phyloP scores from a whole-genome alignment of 2,113 vertebrate genomes.

The Ia io region DNA sequence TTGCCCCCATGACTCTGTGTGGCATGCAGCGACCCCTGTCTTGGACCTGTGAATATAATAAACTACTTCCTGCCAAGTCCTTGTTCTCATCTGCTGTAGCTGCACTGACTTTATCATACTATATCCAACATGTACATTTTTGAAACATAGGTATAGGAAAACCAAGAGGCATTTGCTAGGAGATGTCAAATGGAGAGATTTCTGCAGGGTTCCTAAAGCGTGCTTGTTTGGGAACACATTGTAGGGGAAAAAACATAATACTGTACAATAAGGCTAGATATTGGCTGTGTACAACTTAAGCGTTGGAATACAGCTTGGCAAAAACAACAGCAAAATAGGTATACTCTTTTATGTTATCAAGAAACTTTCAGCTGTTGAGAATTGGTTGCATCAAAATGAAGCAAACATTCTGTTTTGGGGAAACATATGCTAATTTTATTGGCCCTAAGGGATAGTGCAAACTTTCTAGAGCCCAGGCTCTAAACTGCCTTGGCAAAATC shows the following conservation, averaged over 20 bases:
- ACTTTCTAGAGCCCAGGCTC: not conserved
- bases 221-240: not conserved
- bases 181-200: not conserved
- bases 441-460: not conserved
- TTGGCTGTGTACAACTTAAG: not conserved
- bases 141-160: not conserved
- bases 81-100: not conserved
- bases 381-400: not conserved
- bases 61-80: not conserved
- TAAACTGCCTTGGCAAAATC: not conserved
- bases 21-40: not conserved
- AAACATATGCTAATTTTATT: not conserved
- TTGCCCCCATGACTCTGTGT: not conserved
- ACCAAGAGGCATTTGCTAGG: not conserved
- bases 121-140: not conserved
- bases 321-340: not conserved
- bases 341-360: not conserved
- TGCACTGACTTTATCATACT: not conserved
- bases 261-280: not conserved
- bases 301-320: not conserved
- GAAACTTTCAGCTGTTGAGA: not conserved
- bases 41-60: not conserved
- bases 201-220: not conserved
- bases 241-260: not conserved
- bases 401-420: not conserved